Percentiles rank a stretch among this genome's conserved stretches.
These are phyloP conservation scores for Meliscaeva auricollis DNA, from an alignment of 2,888 invertebrate species.

Conservation along the genomic window DNA sequence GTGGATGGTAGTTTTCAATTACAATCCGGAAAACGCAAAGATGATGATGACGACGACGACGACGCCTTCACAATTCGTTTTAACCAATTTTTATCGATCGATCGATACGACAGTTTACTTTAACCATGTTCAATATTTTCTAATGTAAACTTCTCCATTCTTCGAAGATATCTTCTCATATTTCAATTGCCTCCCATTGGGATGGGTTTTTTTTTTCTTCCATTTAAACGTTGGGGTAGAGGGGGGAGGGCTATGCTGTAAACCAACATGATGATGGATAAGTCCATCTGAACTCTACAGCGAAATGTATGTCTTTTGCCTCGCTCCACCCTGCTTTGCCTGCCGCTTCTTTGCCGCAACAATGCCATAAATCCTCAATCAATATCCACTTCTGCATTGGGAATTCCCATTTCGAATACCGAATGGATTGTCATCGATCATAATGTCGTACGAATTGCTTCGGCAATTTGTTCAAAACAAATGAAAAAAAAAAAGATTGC, in stretches of 20 bases:
- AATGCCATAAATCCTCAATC: conserved; percentile 74
- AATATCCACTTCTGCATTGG: conserved; percentile 74
- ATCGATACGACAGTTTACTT: conserved; percentile 40
- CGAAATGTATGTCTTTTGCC: conserved; percentile 60
- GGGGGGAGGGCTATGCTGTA: conserved; percentile 22
- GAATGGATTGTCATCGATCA: conserved; percentile 76
- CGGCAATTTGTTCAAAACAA: conserved; percentile 76
- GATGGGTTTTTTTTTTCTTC: not conserved
- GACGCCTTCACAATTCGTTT: conserved; percentile 55
- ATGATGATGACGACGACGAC: not conserved
- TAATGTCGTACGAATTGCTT: conserved; percentile 76
- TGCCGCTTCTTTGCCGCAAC: conserved; percentile 54
- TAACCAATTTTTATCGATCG: conserved; percentile 36
- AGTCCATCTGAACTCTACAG: conserved; percentile 68
- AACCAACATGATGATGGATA: conserved; percentile 71
- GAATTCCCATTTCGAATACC: conserved; percentile 74
- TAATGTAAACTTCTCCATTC: conserved; percentile 53
- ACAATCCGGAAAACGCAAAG: conserved; percentile 22
- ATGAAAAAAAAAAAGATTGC: conserved; percentile 57
- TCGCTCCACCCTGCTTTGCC: conserved; percentile 59
- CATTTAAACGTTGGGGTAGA: not conserved
- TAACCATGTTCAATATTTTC: conserved; percentile 60
- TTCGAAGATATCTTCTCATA: conserved; percentile 59
- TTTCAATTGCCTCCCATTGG: conserved; percentile 36
- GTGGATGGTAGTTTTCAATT: conserved; percentile 58